These are phyloP conservation scores for Volucella inanis DNA, from an alignment of 2,888 invertebrate genomes.

Conservation along the genomic window DNA sequence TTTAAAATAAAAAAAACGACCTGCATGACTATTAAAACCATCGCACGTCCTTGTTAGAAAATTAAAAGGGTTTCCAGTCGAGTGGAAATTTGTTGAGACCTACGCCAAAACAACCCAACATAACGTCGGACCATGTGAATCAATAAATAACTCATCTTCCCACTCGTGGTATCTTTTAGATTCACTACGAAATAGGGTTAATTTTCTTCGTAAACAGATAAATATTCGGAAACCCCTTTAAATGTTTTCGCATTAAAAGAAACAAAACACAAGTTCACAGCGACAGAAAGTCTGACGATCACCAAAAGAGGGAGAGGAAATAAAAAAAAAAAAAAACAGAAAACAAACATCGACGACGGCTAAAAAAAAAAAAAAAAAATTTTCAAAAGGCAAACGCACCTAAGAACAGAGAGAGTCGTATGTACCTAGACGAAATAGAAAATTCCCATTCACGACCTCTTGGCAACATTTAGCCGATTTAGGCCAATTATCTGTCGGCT, in stretches of 20 bases:
- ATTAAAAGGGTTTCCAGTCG: no score
- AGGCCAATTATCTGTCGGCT: constrained; percentile 21
- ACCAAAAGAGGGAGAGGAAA: neutral
- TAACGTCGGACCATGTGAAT: neutral
- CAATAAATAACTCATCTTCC: neutral
- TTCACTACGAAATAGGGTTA: constrained; percentile 4
- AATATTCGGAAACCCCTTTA: neutral
- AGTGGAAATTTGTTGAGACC: no score
- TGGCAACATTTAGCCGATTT: constrained; percentile 24
- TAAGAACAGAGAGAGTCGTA: neutral
- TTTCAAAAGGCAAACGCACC: constrained; percentile 2
- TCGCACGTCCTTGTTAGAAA: no score
- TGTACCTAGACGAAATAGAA: neutral
- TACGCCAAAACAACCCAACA: no score
- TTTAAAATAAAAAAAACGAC: no score
- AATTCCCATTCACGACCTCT: constrained; percentile 22
- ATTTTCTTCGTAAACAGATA: constrained; percentile 47
- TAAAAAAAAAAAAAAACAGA: neutral
- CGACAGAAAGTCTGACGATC: constrained; percentile 53
- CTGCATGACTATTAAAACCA: no score
- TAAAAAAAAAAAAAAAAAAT: constrained; percentile 25
- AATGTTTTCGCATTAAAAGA: neutral
- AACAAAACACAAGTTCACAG: constrained; percentile 3
- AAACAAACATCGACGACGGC: neutral
- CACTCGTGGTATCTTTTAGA: neutral